phyloP scores from a whole-genome alignment of 2,888 invertebrate species.

The Parnassius apollo region DNA sequence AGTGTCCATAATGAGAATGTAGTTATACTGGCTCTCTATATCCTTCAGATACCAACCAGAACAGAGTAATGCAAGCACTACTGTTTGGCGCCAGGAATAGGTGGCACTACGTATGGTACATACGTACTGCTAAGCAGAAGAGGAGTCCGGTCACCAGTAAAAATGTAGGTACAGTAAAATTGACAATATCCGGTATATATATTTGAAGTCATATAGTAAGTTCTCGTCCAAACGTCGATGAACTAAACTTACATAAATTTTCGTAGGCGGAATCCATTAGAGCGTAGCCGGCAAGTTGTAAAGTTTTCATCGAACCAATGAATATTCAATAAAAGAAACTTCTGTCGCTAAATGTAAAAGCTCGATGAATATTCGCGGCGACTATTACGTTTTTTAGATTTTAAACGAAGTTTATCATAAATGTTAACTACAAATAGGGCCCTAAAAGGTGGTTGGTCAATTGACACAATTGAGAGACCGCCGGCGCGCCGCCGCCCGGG shows the following conservation, averaged over 20 bases:
- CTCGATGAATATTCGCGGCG: constrained; percentile 7
- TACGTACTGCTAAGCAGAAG: no score
- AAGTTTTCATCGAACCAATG: constrained; percentile 17
- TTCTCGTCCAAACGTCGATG: constrained; percentile 1
- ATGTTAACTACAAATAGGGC: constrained; percentile 26
- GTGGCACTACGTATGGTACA: no score
- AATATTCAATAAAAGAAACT: constrained; percentile 21
- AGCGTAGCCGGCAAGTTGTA: constrained; percentile 4
- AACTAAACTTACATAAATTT: constrained; percentile 13
- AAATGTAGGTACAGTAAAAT: no score
- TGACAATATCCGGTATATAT: no score
- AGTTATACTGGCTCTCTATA: no score
- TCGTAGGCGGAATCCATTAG: constrained; percentile 19
- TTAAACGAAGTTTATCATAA: constrained; percentile 18
- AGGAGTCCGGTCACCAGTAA: no score
- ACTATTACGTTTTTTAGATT: constrained; percentile 13
- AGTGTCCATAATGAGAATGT: no score
- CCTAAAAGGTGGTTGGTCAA: constrained; percentile 34
- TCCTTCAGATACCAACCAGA: no score
- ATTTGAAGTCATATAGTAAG: no score
- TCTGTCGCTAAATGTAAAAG: constrained; percentile 17
- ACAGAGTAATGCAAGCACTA: no score
- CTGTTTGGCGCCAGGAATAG: no score
- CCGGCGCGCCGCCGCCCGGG: constrained; percentile 35
- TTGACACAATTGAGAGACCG: constrained; percentile 40